Evolutionary conservation across 2,113 vertebrate genomes (phyloP).

Genomic region (Callocephalon fimbriatum): DNA sequence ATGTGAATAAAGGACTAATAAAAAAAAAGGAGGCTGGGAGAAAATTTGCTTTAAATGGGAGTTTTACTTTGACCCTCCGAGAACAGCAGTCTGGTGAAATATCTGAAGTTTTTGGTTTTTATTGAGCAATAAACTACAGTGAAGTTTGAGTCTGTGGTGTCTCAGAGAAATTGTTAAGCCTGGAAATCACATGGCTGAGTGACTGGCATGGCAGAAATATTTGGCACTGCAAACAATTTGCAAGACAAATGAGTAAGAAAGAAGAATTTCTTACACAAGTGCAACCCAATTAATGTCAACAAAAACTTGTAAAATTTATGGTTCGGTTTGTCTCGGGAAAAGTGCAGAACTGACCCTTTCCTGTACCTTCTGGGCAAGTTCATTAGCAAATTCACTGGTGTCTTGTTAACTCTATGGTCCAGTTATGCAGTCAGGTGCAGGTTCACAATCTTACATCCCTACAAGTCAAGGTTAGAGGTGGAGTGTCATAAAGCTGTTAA

Average conservation of each 20-base stretch:
- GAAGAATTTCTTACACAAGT: slow-evolving; percentile 57
- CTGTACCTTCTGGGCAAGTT: slow-evolving; percentile 56
- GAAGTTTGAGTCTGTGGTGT: slow-evolving; percentile 54
- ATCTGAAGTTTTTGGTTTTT: slow-evolving; percentile 59
- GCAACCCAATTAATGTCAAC: slow-evolving; percentile 69
- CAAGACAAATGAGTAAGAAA: slow-evolving; percentile 48
- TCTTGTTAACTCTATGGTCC: slow-evolving; percentile 18
- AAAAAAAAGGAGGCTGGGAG: neutral
- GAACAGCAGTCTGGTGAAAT: slow-evolving; percentile 58
- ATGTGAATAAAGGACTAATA: slow-evolving; percentile 27
- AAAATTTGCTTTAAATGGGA: slow-evolving; percentile 45
- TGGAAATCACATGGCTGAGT: slow-evolving; percentile 71
- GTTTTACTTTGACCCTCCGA: slow-evolving; percentile 59
- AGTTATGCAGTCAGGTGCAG: neutral
- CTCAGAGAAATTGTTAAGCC: slow-evolving; percentile 54
- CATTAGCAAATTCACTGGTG: slow-evolving; percentile 52
- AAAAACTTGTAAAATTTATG: slow-evolving; percentile 68
- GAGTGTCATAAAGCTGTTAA: slow-evolving; percentile 5
- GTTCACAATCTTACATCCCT: neutral
- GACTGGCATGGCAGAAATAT: slow-evolving; percentile 53
- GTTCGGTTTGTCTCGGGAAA: slow-evolving; percentile 30
- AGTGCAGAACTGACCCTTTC: slow-evolving; percentile 51
- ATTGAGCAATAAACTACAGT: slow-evolving; percentile 73
- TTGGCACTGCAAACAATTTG: slow-evolving; percentile 42
- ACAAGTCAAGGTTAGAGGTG: neutral